Evolutionary conservation across 2,113 vertebrate species (phyloP).

Genomic region (Montifringilla adamsi): DNA sequence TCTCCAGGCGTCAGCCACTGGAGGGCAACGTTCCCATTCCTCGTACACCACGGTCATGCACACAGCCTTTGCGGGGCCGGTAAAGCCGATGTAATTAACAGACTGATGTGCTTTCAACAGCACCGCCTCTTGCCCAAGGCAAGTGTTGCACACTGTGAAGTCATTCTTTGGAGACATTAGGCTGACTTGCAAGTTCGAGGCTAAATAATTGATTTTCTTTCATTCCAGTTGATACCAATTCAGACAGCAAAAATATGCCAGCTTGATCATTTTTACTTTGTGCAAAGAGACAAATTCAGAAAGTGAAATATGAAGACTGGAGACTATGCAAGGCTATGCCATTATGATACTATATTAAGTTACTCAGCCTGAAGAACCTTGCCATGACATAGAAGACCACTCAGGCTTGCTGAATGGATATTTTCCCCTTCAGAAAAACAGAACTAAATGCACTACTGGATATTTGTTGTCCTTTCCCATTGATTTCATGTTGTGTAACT

Average conservation of each 20-base stretch:
- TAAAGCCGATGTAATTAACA: neutral
- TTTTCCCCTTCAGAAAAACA: neutral
- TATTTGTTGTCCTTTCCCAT: neutral
- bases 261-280: neutral
- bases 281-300: neutral
- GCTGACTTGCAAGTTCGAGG: neutral
- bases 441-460: neutral
- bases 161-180: neutral
- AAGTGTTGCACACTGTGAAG: neutral
- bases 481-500: conserved; percentile 52
- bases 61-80: neutral
- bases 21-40: conserved; percentile 36
- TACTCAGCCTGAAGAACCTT: neutral
- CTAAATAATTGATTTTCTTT: neutral
- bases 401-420: neutral
- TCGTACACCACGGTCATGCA: neutral
- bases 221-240: neutral
- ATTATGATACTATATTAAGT: neutral
- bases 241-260: neutral
- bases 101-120: neutral
- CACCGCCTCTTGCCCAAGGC: neutral
- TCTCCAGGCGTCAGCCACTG: neutral
- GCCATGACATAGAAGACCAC: neutral
- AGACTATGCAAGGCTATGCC: neutral
- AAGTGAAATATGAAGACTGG: neutral